phyloP scores from a whole-genome alignment of 1,140 invertebrate genomes.

The Monomorium pharaonis region DNA sequence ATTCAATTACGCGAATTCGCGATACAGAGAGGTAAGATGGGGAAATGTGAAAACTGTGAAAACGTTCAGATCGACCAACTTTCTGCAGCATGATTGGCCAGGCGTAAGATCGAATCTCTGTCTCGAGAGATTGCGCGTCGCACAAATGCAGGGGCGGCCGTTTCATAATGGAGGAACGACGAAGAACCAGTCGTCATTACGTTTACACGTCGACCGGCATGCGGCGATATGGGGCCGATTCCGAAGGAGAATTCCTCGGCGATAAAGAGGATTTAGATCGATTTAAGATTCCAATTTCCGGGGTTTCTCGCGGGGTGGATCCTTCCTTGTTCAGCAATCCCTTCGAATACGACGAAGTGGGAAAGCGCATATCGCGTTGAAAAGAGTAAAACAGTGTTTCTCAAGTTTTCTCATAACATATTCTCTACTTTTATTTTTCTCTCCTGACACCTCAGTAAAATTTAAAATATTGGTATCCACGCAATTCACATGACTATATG shows the following conservation, averaged over 20 bases:
- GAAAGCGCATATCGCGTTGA: constrained; percentile 66
- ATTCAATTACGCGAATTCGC: constrained; percentile 41
- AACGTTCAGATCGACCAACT: not conserved
- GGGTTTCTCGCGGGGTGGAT: constrained; percentile 53
- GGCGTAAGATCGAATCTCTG: constrained; percentile 39
- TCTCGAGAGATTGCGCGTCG: constrained; percentile 22
- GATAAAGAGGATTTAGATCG: constrained; percentile 79
- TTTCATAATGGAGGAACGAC: constrained; percentile 58
- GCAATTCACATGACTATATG: not conserved
- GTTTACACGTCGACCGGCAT: constrained; percentile 62
- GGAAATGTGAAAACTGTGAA: constrained; percentile 7
- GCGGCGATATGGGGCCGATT: constrained; percentile 46
- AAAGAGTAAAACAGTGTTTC: constrained; percentile 59
- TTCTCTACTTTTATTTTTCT: not conserved
- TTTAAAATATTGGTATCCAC: not conserved
- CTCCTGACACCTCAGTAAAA: not conserved
- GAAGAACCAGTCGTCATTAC: constrained; percentile 57
- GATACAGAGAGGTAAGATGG: constrained; percentile 9
- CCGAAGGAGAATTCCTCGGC: constrained; percentile 60
- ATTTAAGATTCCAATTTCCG: constrained; percentile 83
- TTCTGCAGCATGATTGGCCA: constrained; percentile 24
- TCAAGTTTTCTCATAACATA: constrained; percentile 16
- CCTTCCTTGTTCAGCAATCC: not conserved
- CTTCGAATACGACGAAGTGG: constrained; percentile 55
- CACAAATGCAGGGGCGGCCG: not conserved